Percentiles rank a stretch among this genome's conserved stretches.
These are phyloP conservation scores for Euglossa dilemma DNA, from an alignment of 1,140 invertebrate species.

Conservation along the genomic window DNA sequence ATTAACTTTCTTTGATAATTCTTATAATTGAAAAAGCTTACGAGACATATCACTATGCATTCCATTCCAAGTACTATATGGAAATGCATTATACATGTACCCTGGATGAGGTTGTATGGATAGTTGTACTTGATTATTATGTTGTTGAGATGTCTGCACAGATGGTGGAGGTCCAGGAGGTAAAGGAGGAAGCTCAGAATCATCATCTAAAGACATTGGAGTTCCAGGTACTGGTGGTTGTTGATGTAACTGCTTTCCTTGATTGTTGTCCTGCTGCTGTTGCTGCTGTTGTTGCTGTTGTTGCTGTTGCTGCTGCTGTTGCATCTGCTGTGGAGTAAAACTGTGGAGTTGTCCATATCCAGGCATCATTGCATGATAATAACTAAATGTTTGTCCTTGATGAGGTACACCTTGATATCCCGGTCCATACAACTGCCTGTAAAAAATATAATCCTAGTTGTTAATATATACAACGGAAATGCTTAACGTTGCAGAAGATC, in stretches of 20 bases:
- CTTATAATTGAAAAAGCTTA: constrained; percentile 60
- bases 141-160: constrained; percentile 79
- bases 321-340: constrained; percentile 77
- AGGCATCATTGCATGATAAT: constrained; percentile 78
- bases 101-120: constrained; percentile 76
- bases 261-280: constrained; percentile 70
- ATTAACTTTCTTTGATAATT: neutral
- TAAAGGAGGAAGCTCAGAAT: constrained; percentile 80
- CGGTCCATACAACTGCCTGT: constrained; percentile 77
- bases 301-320: constrained; percentile 69
- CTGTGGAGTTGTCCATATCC: constrained; percentile 67
- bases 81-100: constrained; percentile 74
- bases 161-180: constrained; percentile 81
- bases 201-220: constrained; percentile 78
- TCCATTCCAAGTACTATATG: constrained; percentile 74
- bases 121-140: constrained; percentile 75
- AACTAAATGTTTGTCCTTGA: constrained; percentile 79
- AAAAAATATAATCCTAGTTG: constrained; percentile 52
- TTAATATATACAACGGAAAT: neutral
- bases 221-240: constrained; percentile 76
- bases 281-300: constrained; percentile 68
- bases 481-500: neutral
- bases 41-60: constrained; percentile 74
- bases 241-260: constrained; percentile 72
- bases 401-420: constrained; percentile 73